phyloP scores from a whole-genome alignment of 2,797 vertebrate genomes.

The Xerus rutilus region DNA sequence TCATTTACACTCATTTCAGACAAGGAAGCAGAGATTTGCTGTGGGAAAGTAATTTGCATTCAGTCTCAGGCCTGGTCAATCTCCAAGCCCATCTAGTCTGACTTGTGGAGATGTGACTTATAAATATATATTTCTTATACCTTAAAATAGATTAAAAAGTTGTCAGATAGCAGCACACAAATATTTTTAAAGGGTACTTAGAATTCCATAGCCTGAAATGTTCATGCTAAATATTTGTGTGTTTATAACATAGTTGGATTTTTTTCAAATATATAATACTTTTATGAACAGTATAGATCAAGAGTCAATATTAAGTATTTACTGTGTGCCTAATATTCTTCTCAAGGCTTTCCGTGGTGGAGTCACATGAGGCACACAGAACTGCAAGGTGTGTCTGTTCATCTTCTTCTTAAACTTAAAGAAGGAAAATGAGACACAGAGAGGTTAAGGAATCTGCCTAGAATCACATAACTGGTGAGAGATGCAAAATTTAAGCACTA shows the following conservation, averaged over 20 bases:
- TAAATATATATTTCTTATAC: neutral
- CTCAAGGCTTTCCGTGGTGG: constrained; percentile 57
- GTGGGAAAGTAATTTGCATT: neutral
- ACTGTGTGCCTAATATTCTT: neutral
- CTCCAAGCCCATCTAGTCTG: neutral
- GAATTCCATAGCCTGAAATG: neutral
- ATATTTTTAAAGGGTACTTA: constrained; percentile 2
- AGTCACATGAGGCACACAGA: constrained; percentile 62
- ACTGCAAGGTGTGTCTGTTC: neutral
- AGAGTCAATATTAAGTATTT: neutral
- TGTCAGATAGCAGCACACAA: neutral
- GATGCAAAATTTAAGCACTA: neutral
- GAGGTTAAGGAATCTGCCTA: neutral
- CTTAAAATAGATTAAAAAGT: neutral
- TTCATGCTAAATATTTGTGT: neutral
- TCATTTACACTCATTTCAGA: neutral
- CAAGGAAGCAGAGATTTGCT: neutral
- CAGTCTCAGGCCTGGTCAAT: neutral
- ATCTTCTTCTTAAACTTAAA: neutral
- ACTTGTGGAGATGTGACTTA: neutral
- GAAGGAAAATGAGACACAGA: constrained; percentile 11
- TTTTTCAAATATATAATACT: neutral
- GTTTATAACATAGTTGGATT: neutral
- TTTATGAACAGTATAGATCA: neutral
- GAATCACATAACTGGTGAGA: constrained; percentile 25